Evolutionary conservation across 1,140 invertebrate genomes (phyloP), one percentile per base, ranked within the genome.

Genomic region (Battus philenor): DNA sequence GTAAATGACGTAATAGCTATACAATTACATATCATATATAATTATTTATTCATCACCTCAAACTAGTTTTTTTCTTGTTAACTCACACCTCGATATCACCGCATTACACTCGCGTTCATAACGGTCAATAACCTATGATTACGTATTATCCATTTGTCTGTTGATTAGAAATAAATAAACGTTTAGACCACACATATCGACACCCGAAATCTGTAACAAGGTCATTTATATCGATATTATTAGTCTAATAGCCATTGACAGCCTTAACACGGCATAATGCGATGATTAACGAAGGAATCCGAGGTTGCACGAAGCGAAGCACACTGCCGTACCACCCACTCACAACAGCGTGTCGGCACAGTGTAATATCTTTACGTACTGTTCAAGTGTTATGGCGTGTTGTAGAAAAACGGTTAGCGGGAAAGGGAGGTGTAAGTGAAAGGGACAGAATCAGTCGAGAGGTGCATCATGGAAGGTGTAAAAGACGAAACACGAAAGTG

Each of bases 401-500:
- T 24, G 31, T 47, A 32, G 43, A 31, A 47, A 46, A 20, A 48
- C 36, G 41, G 26, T 24, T 41, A 26, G 44, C 34, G 50, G 2
- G 47, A 63, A 34, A 17, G 56, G 54, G 53, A 57, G 22, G 38
- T 30, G 39, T 33, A 43, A 32, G 31, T 10, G 61, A 69, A 49
- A 54, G 53, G 60, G 64, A 66, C 17, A 45, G 47, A 26, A 20
- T 53, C 38, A 55, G 30, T 32, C 53, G 59, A 55, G 57, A 55
- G 60, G 62, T 67, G 66, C 67, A 68, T 68, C 65, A 61, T 70
- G 64, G 62, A 66, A 77, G 76, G 76, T 80, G 76, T 80, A 73
- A 80, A 74, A 80, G 73, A 80, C 77, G 76, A 70, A 74, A 76
- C 76, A 77, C 73, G 63, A 76, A 80, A 77, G 68, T 80, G 76